A percentile compares a stretch with the other conserved stretches of the same genome.
phyloP scores from a whole-genome alignment of 2,888 invertebrate species.

The Spicauda simplicius region DNA sequence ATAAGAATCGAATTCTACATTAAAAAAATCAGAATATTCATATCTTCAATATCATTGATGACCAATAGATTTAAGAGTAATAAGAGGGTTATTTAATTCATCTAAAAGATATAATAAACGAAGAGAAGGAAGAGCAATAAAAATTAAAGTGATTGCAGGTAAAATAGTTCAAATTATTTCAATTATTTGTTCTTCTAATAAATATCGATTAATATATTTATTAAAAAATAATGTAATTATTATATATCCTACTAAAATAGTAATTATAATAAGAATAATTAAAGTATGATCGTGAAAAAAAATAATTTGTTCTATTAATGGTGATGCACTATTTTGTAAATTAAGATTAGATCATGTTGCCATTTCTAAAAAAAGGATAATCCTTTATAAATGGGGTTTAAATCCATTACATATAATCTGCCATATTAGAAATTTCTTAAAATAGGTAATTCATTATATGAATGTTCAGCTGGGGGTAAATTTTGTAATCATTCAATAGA shows the following conservation, averaged over 20 bases:
- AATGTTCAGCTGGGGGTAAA: slow-evolving; percentile 84
- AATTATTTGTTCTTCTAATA: slow-evolving; percentile 85
- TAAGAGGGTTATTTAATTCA: slow-evolving; percentile 84
- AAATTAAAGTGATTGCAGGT: slow-evolving; percentile 86
- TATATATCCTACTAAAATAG: slow-evolving; percentile 84
- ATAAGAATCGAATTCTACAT: slow-evolving; percentile 47
- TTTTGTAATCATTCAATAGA: slow-evolving; percentile 87
- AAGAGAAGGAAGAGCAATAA: slow-evolving; percentile 86
- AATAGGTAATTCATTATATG: slow-evolving; percentile 84
- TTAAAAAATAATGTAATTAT: slow-evolving; percentile 83
- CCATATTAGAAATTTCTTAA: slow-evolving; percentile 87
- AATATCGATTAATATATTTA: slow-evolving; percentile 82
- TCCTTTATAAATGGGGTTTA: slow-evolving; percentile 88
- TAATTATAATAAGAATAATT: slow-evolving; percentile 86
- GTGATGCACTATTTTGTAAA: slow-evolving; percentile 86
- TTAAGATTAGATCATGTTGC: slow-evolving; percentile 84
- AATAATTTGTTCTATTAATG: slow-evolving; percentile 87
- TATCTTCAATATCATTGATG: slow-evolving; percentile 89
- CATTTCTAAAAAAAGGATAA: slow-evolving; percentile 86
- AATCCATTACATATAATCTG: slow-evolving; percentile 85
- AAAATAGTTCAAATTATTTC: slow-evolving; percentile 87
- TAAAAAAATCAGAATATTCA: slow-evolving; percentile 86
- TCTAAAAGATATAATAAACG: slow-evolving; percentile 86
- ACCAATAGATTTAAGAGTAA: slow-evolving; percentile 87
- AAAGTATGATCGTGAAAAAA: slow-evolving; percentile 87